Conservation (phyloP, 2,797 vertebrate species). For the Varecia variegata region DNA sequence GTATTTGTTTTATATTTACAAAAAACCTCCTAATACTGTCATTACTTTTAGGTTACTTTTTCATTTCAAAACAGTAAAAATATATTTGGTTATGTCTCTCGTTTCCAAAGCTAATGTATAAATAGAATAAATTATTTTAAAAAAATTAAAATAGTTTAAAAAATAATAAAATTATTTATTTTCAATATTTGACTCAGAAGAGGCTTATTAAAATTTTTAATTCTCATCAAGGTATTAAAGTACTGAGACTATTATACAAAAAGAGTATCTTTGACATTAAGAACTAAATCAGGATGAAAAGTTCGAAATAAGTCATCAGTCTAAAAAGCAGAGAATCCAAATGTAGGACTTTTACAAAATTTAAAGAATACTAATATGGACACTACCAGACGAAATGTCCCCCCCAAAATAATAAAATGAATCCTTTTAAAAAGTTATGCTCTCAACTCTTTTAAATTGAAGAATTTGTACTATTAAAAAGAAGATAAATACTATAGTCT, state of each 20-base stretch:
- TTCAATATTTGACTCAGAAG: not conserved
- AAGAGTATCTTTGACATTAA: not conserved
- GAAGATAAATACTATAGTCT: not conserved
- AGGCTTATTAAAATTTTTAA: not conserved
- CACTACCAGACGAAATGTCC: not conserved
- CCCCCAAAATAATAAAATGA: not conserved
- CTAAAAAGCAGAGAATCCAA: not conserved
- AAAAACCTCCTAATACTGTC: not conserved
- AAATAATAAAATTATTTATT: not conserved
- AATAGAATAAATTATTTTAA: not conserved
- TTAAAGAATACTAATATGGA: not conserved
- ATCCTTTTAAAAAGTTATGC: not conserved
- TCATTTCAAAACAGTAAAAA: conserved; percentile 24
- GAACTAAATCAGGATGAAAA: conserved; percentile 16
- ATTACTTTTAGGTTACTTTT: conserved; percentile 21
- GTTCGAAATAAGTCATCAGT: not conserved
- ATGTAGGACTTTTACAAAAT: not conserved
- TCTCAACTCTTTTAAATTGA: not conserved
- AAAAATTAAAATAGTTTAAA: not conserved
- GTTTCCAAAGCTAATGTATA: conserved; percentile 18
- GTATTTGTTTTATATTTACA: not conserved
- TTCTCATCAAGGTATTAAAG: not conserved
- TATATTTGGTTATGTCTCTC: not conserved
- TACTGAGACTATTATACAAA: not conserved
- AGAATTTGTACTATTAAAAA: not conserved